Percentiles rank a stretch among this genome's conserved stretches.
Conservation (phyloP, 2,113 vertebrate species). For the Brienomyrus longianalis region DNA sequence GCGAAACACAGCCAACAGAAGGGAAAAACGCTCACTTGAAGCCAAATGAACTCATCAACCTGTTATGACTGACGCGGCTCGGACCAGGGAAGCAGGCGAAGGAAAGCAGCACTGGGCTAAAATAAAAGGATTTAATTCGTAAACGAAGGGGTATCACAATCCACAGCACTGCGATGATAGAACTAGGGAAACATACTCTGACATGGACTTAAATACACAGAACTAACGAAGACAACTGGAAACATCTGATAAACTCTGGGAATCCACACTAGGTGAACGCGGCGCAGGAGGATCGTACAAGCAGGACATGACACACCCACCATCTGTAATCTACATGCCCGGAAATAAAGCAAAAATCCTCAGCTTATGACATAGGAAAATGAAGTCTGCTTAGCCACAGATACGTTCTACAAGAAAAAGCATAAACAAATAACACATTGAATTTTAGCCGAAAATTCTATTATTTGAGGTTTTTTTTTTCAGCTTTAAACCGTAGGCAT, state of each 20-base stretch:
- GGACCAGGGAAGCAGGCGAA: too few species aligned
- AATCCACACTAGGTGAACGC: too few species aligned
- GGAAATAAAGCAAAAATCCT: neutral
- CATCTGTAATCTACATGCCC: neutral
- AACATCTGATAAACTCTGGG: too few species aligned
- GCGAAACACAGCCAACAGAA: neutral
- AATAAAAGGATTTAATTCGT: too few species aligned
- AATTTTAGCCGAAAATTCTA: neutral
- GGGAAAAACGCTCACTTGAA: neutral
- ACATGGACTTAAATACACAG: too few species aligned
- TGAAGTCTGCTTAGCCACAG: neutral
- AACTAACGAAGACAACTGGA: too few species aligned
- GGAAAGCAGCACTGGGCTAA: too few species aligned
- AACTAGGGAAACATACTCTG: too few species aligned
- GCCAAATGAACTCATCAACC: neutral
- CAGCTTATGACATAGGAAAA: neutral
- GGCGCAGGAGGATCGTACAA: too few species aligned
- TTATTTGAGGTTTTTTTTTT: neutral
- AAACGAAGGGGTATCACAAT: too few species aligned
- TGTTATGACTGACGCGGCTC: too few species aligned
- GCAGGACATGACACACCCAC: neutral
- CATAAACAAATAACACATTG: neutral
- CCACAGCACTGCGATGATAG: too few species aligned
- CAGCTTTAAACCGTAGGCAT: neutral
- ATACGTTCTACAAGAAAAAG: neutral